These are phyloP conservation scores for Syrphus vitripennis DNA, from an alignment of 2,888 invertebrate genomes.

Conservation along the genomic window DNA sequence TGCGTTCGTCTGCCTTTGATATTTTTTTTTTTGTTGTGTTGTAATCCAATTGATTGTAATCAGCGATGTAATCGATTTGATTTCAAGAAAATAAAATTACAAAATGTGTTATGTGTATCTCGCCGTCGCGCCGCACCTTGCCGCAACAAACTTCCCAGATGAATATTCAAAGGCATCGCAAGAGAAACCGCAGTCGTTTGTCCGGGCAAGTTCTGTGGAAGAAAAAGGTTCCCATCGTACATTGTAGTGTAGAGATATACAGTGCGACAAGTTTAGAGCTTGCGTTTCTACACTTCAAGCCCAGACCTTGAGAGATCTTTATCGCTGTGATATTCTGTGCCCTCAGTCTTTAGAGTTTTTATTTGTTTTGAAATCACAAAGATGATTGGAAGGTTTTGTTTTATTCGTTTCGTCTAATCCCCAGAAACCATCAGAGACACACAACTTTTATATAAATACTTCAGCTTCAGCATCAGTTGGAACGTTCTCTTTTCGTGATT, in stretches of 20 bases:
- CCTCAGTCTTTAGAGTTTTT: background rate
- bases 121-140: too few relatives aligned
- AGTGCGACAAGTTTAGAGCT: constrained; percentile 7
- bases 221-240: constrained; percentile 18
- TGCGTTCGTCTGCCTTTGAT: background rate
- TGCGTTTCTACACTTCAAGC: constrained; percentile 48
- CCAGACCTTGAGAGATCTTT: constrained; percentile 49
- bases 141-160: background rate
- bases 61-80: constrained; percentile 63
- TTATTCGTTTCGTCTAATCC: constrained; percentile 26
- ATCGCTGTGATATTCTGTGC: constrained; percentile 46
- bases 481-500: constrained; percentile 35
- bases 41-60: constrained; percentile 45
- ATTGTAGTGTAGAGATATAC: background rate
- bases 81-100: constrained; percentile 29
- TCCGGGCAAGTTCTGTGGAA: background rate
- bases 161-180: constrained; percentile 24
- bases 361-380: constrained; percentile 39
- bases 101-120: constrained; percentile 10
- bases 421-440: constrained; percentile 22
- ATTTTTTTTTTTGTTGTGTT: background rate
- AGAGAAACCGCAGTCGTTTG: background rate
- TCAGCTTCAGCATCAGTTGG: background rate
- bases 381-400: constrained; percentile 45
- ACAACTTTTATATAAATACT: background rate